These are phyloP conservation scores for Drosophila limbata DNA, from an alignment of 2,888 invertebrate genomes.

Conservation along the genomic window DNA sequence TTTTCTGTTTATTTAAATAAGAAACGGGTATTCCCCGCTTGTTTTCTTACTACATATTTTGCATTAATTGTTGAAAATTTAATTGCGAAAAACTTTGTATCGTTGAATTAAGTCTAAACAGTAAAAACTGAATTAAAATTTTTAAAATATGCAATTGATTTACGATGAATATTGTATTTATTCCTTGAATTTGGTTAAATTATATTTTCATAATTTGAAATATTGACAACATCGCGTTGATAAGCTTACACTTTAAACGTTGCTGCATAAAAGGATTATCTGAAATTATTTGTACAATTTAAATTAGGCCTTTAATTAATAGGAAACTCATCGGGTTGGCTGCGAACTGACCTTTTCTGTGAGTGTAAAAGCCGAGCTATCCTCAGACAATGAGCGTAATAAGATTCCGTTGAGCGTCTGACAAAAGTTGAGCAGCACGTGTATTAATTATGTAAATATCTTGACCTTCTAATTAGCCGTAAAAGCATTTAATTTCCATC, in stretches of 20 bases:
- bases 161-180: not conserved
- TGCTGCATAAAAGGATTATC: not conserved
- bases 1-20: too few relatives aligned
- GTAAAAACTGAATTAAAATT: not conserved
- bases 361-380: not conserved
- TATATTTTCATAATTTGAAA: not conserved
- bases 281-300: not conserved
- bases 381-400: conserved; percentile 10
- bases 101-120: not conserved
- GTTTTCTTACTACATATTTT: too few relatives aligned
- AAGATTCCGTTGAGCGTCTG: conserved; percentile 12
- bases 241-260: not conserved
- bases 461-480: conserved; percentile 68
- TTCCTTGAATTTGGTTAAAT: not conserved
- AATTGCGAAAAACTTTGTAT: not conserved
- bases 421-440: conserved; percentile 34
- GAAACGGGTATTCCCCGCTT: too few relatives aligned
- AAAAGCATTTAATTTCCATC: conserved; percentile 63
- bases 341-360: not conserved
- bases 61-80: too few relatives aligned
- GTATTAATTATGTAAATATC: conserved; percentile 66
- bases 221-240: not conserved
- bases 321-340: conserved; percentile 1
- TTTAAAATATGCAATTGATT: not conserved
- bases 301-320: conserved; percentile 8